Conservation (phyloP, 1,140 invertebrate species). For the Megalopta genalis region DNA sequence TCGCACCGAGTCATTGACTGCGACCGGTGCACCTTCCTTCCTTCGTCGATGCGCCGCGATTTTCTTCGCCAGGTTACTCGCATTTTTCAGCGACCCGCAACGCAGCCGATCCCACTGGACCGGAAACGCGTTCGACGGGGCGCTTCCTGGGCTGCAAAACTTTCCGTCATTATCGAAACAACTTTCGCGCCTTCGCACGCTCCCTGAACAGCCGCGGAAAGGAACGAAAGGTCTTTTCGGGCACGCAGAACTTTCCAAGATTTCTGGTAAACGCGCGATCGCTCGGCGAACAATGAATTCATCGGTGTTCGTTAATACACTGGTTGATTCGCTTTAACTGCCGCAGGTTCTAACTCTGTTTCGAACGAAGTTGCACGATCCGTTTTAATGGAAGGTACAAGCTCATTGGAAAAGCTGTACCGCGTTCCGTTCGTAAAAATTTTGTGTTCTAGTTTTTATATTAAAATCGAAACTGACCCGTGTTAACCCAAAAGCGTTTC, state of each 20-base stretch:
- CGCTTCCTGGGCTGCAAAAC: constrained; percentile 2
- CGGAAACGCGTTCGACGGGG: constrained; percentile 8
- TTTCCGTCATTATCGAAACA: not conserved
- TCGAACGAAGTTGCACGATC: too few species aligned
- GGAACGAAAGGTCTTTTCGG: not conserved
- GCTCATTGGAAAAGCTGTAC: too few species aligned
- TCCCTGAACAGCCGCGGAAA: not conserved
- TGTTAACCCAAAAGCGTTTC: too few species aligned
- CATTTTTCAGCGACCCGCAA: constrained; percentile 39
- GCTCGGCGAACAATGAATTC: too few species aligned
- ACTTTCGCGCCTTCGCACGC: not conserved
- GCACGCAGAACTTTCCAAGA: not conserved
- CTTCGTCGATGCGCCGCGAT: constrained; percentile 36
- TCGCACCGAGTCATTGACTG: constrained; percentile 50
- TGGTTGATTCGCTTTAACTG: too few species aligned
- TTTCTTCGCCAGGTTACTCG: constrained; percentile 10
- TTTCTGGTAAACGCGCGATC: not conserved
- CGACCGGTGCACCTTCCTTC: not conserved
- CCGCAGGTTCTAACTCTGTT: too few species aligned
- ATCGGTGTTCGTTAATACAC: too few species aligned
- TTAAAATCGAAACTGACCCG: too few species aligned
- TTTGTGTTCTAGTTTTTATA: too few species aligned
- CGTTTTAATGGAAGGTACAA: too few species aligned
- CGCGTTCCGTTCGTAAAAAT: too few species aligned
- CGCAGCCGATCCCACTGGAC: not conserved